These are phyloP conservation scores for Saturnia pavonia DNA, from an alignment of 2,888 invertebrate genomes.

Conservation along the genomic window DNA sequence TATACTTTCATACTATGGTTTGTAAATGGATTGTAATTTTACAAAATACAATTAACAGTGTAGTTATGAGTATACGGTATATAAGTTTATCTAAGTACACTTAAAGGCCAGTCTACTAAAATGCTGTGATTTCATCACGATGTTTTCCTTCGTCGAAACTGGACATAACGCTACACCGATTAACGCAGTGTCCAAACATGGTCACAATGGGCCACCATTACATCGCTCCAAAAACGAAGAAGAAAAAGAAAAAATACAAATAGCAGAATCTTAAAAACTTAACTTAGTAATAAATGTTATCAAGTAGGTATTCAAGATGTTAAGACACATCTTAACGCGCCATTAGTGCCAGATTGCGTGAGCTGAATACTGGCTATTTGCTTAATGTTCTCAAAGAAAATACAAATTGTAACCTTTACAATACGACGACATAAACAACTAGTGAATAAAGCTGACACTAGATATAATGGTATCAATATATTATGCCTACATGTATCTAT, in stretches of 20 bases:
- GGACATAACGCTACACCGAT: too few species aligned
- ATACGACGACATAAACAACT: slow-evolving; percentile 25
- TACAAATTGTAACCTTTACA: slow-evolving; percentile 59
- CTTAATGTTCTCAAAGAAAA: slow-evolving; percentile 73
- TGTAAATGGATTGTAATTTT: too few species aligned
- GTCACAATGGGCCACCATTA: too few species aligned
- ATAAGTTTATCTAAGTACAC: too few species aligned
- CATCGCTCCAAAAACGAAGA: neutral
- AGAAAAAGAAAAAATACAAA: neutral
- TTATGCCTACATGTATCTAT: neutral
- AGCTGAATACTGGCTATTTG: slow-evolving; percentile 68
- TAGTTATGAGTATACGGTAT: too few species aligned
- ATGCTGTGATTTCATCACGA: too few species aligned
- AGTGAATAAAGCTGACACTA: slow-evolving; percentile 10
- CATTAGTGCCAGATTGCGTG: slow-evolving; percentile 75
- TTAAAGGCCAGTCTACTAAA: too few species aligned
- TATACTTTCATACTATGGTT: too few species aligned
- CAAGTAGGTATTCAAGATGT: slow-evolving; percentile 69
- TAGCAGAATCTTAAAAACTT: neutral
- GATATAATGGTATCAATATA: neutral
- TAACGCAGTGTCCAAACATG: too few species aligned
- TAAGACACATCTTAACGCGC: slow-evolving; percentile 71
- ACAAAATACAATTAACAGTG: too few species aligned
- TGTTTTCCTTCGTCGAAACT: too few species aligned
- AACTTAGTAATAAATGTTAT: slow-evolving; percentile 57